Percentiles rank a stretch among this genome's conserved stretches.
Conservation (phyloP, 2,888 invertebrate genomes). For the Ellobium chinense region DNA sequence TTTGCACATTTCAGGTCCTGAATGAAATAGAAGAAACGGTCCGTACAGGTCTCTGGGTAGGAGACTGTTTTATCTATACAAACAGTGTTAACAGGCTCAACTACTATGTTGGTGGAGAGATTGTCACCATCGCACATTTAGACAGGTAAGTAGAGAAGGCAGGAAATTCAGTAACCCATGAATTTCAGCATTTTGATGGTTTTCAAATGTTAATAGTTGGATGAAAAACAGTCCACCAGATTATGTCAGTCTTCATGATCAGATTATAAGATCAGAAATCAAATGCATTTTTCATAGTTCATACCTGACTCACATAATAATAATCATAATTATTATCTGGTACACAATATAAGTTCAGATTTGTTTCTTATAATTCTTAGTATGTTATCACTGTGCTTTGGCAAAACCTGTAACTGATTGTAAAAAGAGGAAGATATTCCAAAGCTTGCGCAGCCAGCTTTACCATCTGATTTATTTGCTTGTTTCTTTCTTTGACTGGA, state of each 20-base stretch:
- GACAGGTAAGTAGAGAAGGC: constrained; percentile 83
- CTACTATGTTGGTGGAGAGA: constrained; percentile 99
- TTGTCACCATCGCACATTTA: constrained; percentile 98
- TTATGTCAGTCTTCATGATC: background rate
- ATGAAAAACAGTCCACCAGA: background rate
- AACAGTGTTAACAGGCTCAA: constrained; percentile 98
- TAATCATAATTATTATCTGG: no score
- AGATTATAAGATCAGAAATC: background rate
- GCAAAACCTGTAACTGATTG: no score
- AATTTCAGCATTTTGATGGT: background rate
- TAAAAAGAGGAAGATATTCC: no score
- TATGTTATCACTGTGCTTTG: no score
- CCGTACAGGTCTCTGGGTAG: constrained; percentile 97
- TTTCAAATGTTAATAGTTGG: background rate
- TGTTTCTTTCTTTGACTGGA: no score
- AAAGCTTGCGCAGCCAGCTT: no score
- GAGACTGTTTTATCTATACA: constrained; percentile 99
- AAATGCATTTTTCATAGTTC: no score
- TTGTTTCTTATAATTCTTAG: no score
- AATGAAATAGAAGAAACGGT: constrained; percentile 94
- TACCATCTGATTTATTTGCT: no score
- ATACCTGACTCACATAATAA: no score
- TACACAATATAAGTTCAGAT: no score
- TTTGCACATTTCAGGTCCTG: constrained; percentile 87
- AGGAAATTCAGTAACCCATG: background rate